phyloP scores from a whole-genome alignment of 2,113 vertebrate genomes.

The Octodon degus region DNA sequence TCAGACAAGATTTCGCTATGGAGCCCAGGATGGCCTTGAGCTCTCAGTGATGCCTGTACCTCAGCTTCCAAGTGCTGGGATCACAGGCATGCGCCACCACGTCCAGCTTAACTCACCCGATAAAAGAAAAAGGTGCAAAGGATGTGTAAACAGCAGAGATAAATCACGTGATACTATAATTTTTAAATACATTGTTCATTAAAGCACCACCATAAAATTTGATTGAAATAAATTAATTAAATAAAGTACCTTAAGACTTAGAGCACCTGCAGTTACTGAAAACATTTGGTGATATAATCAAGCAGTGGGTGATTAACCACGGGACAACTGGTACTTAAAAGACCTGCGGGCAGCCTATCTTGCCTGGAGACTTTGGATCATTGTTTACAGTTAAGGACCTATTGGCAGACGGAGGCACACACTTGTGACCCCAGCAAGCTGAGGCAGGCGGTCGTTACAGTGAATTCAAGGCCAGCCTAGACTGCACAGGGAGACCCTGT shows the following conservation, averaged over 20 bases:
- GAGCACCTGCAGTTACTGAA: conserved; percentile 32
- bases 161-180: conserved; percentile 13
- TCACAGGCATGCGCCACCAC: not conserved
- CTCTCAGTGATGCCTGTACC: not conserved
- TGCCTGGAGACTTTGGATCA: conserved; percentile 11
- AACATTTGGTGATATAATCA: conserved; percentile 42
- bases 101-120: not conserved
- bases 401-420: not conserved
- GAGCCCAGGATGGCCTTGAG: not conserved
- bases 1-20: not conserved
- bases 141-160: conserved; percentile 35
- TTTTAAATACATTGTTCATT: conserved; percentile 17
- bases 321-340: not conserved
- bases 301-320: not conserved
- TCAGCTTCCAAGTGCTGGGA: not conserved
- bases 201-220: not conserved
- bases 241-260: not conserved
- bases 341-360: not conserved
- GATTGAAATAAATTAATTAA: not conserved
- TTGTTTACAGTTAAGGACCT: conserved; percentile 42
- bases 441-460: not conserved
- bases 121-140: conserved; percentile 49
- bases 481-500: not conserved
- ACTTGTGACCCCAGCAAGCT: not conserved
- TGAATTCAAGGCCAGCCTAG: not conserved